Conservation (phyloP, 2,888 invertebrate species). For the Agrotis exclamationis region DNA sequence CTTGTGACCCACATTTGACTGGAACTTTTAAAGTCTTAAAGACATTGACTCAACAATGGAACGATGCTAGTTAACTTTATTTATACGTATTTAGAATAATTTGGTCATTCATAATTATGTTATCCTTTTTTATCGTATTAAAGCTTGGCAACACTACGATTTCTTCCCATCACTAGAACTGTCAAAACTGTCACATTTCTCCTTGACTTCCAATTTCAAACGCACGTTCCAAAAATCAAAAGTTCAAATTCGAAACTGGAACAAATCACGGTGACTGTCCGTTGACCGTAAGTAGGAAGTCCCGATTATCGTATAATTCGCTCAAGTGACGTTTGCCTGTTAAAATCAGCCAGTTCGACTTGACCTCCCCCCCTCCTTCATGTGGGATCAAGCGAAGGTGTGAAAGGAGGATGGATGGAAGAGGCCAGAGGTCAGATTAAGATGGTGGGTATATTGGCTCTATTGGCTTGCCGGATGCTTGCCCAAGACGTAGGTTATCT, state of each 20-base stretch:
- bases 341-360: conserved; percentile 72
- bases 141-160: too few species aligned
- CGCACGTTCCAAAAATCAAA: conserved; percentile 74
- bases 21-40: too few species aligned
- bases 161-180: conserved; percentile 1
- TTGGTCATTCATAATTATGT: too few species aligned
- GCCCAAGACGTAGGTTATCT: conserved; percentile 82
- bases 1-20: too few species aligned
- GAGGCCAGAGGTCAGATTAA: conserved; percentile 72
- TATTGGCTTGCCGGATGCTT: conserved; percentile 89
- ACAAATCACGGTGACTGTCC: conserved; percentile 87
- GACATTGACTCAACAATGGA: neutral
- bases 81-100: too few species aligned
- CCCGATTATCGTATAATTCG: conserved; percentile 88
- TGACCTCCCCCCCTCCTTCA: conserved; percentile 73
- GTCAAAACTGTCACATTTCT: conserved; percentile 5
- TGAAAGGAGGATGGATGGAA: conserved; percentile 57
- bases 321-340: conserved; percentile 87
- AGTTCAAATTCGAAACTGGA: conserved; percentile 84
- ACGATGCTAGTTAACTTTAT: neutral
- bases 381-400: conserved; percentile 42
- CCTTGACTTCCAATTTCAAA: conserved; percentile 12
- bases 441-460: conserved; percentile 85
- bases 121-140: neutral
- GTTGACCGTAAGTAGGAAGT: conserved; percentile 89